phyloP scores from a whole-genome alignment of 2,113 vertebrate genomes.

The Tauraco erythrolophus region DNA sequence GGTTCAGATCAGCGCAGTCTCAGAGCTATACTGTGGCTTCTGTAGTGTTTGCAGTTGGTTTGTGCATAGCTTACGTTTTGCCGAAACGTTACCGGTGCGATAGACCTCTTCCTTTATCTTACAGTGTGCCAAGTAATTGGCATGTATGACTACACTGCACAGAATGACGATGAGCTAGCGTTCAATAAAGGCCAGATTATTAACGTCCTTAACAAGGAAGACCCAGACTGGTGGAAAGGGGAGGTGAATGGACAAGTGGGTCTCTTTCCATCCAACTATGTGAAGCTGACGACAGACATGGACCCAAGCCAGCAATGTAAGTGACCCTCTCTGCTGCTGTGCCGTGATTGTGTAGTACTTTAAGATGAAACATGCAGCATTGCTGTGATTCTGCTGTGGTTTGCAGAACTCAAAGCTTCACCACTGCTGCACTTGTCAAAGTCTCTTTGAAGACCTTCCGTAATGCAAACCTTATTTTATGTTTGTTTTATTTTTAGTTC shows the following conservation, averaged over 20 bases:
- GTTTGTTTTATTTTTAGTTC: constrained; percentile 62
- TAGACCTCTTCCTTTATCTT: constrained; percentile 44
- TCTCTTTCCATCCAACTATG: constrained; percentile 98
- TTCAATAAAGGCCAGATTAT: constrained; percentile 98
- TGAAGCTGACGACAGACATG: constrained; percentile 96
- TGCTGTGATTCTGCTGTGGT: constrained; percentile 75
- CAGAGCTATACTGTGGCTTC: not conserved
- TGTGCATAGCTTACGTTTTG: not conserved
- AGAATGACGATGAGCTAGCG: constrained; percentile 98
- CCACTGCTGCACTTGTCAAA: constrained; percentile 67
- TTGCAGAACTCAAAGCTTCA: constrained; percentile 69
- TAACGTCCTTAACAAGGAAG: constrained; percentile 94
- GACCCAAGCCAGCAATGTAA: constrained; percentile 99
- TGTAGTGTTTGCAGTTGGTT: not conserved
- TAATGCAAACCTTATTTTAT: constrained; percentile 64
- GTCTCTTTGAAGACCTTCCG: constrained; percentile 87
- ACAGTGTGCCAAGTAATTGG: constrained; percentile 98
- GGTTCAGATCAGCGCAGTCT: not conserved
- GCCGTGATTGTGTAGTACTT: constrained; percentile 18
- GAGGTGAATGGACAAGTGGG: constrained; percentile 93
- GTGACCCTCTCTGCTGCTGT: constrained; percentile 70
- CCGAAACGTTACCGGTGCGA: not conserved
- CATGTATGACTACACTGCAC: constrained; percentile 97
- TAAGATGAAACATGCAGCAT: constrained; percentile 76
- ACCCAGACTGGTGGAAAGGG: constrained; percentile 99